phyloP scores from a whole-genome alignment of 2,888 invertebrate genomes.

The Oasisia sp. region DNA sequence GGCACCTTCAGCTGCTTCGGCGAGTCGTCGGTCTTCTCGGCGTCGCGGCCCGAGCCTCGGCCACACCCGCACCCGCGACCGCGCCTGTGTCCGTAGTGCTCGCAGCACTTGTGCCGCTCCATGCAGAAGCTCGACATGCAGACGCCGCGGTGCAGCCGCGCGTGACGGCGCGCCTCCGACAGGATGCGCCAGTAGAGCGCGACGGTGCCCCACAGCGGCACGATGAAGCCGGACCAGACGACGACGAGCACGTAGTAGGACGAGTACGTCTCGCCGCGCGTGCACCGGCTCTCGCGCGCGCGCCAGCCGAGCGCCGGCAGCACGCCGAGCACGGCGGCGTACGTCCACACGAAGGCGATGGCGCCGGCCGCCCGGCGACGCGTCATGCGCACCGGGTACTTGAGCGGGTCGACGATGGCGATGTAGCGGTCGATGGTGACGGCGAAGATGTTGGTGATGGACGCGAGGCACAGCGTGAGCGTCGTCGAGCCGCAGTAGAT shows the following conservation, averaged over 20 bases:
- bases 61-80: not conserved
- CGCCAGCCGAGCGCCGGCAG: constrained; percentile 24
- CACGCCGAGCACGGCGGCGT: constrained; percentile 12
- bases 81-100: not conserved
- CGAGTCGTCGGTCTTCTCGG: not conserved
- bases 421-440: constrained; percentile 20
- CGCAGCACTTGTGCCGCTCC: not conserved
- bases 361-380: not conserved
- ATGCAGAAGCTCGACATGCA: not conserved
- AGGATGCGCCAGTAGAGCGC: constrained; percentile 10
- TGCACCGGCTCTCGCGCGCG: not conserved
- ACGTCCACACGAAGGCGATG: constrained; percentile 18
- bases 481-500: constrained; percentile 1
- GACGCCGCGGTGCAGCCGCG: not conserved
- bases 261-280: constrained; percentile 18
- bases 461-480: not conserved
- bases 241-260: constrained; percentile 14
- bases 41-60: not conserved
- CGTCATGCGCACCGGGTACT: not conserved
- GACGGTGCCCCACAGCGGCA: constrained; percentile 19
- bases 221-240: not conserved
- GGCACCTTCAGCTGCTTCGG: not conserved
- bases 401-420: constrained; percentile 11
- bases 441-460: constrained; percentile 24
- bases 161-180: not conserved